Percentiles rank a stretch among this genome's conserved stretches.
Conservation (phyloP, 2,797 vertebrate genomes). For the Lophius americanus region DNA sequence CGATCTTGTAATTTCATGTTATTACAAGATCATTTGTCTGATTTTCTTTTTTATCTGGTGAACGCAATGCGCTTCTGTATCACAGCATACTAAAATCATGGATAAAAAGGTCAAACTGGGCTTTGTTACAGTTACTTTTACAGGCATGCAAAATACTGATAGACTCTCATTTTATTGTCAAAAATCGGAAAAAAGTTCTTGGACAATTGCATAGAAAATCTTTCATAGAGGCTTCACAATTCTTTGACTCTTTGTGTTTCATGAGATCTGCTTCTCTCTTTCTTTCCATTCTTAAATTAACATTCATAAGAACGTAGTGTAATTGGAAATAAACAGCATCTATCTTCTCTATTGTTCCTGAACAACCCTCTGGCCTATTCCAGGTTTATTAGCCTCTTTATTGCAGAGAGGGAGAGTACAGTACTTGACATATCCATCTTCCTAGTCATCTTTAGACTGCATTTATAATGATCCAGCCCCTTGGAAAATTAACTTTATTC, state of each 20-base stretch:
- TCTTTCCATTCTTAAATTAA: slow-evolving; percentile 44
- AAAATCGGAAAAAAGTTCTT: slow-evolving; percentile 11
- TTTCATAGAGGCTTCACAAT: neutral
- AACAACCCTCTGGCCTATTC: slow-evolving; percentile 68
- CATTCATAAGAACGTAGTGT: slow-evolving; percentile 58
- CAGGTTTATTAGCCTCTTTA: slow-evolving; percentile 76
- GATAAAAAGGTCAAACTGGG: slow-evolving; percentile 41
- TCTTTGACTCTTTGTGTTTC: slow-evolving; percentile 30
- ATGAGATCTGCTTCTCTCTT: slow-evolving; percentile 29
- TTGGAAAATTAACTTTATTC: slow-evolving; percentile 85
- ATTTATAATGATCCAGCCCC: slow-evolving; percentile 74
- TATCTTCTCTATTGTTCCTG: slow-evolving; percentile 71
- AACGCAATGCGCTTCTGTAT: too few species aligned
- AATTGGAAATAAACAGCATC: slow-evolving; percentile 76
- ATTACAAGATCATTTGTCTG: too few species aligned
- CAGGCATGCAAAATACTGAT: slow-evolving; percentile 29
- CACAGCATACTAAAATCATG: too few species aligned
- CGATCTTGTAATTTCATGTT: too few species aligned
- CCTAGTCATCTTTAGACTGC: slow-evolving; percentile 68
- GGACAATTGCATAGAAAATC: slow-evolving; percentile 29
- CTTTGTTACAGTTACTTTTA: slow-evolving; percentile 16
- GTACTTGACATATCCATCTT: slow-evolving; percentile 77
- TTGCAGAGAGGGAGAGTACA: slow-evolving; percentile 69
- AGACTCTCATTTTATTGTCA: slow-evolving; percentile 45
- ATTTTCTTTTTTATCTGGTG: too few species aligned